Evolutionary conservation across 2,113 vertebrate genomes (phyloP), one percentile per base, ranked within the genome.

Genomic region (Tachycineta bicolor): DNA sequence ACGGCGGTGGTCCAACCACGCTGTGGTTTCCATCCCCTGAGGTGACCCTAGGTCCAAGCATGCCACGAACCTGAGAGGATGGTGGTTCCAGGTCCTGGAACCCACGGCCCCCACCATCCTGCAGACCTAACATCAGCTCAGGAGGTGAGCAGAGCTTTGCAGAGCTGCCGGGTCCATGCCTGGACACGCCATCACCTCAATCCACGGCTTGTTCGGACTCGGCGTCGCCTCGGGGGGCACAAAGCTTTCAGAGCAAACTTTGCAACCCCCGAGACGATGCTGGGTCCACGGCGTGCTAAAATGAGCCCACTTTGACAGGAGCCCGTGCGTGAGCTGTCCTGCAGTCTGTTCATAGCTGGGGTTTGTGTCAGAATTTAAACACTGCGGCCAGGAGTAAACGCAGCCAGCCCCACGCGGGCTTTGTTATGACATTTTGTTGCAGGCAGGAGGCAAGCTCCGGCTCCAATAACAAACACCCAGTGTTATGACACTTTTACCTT

Each of bases 401-500:
- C 89, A 96, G 93, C 0, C 2, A 95, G 87, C 82, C 86, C 81
- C 87, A 33, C 23, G 43, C 25, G 0, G 67, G 85, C 84, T 97
- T 92, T 97, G 97, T 97, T 97, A 96, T 97, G 96, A 97, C 96
- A 97, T 97, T 93, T 79, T 93, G 93, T 94, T 97, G 97, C 96
- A 97, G 96, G 97, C 97, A 96, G 96, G 94, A 96, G 97, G 96
- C 94, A 91, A 97, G 87, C 96, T 86, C 76, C 53, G 6, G 90
- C 93, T 97, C 93, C 95, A 97, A 96, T 97, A 97, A 97, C 97
- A 97, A 97, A 97, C 96, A 97, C 80, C 69, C 95, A 95, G 83
- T 98, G 97, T 98, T 98, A 97, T 98, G 97, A 97, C 97, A 97
- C 96, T 98, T 97, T 70, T 97, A 98, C 97, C 97, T 98, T 97